Evolutionary conservation across 2,113 vertebrate genomes (phyloP).

Genomic region (Muntiacus muntjak): DNA sequence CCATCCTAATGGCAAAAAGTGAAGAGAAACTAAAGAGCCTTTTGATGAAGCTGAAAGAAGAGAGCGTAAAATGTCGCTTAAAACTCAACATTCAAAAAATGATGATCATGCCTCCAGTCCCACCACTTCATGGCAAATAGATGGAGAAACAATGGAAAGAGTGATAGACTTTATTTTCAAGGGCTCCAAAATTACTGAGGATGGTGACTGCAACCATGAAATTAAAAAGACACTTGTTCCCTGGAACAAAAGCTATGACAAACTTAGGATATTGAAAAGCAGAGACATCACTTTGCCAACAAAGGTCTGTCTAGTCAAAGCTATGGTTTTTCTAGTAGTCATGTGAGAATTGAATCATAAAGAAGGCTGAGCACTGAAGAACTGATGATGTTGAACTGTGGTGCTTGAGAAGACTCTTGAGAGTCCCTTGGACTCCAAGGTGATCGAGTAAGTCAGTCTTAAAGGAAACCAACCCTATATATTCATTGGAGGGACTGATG

Average conservation of each 20-base stretch:
- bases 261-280: not conserved
- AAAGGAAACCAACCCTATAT: not conserved
- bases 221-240: not conserved
- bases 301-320: not conserved
- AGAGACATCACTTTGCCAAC: not conserved
- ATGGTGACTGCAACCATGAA: not conserved
- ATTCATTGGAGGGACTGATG: not conserved
- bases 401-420: not conserved
- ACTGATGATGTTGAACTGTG: not conserved
- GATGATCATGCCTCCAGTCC: not conserved
- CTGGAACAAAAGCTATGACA: not conserved
- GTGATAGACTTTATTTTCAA: not conserved
- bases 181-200: not conserved
- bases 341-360: not conserved
- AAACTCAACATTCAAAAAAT: not conserved
- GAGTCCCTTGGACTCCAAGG: not conserved
- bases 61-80: rapidly evolving
- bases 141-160: not conserved
- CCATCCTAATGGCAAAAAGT: not conserved
- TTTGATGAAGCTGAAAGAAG: not conserved
- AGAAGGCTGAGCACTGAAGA: not conserved
- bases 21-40: not conserved
- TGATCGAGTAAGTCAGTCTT: not conserved
- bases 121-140: not conserved
- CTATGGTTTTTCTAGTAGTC: not conserved